Evolutionary conservation across 1,140 invertebrate genomes (phyloP), one percentile per base, ranked within the genome.

Genomic region (Scaptomyza hsui): DNA sequence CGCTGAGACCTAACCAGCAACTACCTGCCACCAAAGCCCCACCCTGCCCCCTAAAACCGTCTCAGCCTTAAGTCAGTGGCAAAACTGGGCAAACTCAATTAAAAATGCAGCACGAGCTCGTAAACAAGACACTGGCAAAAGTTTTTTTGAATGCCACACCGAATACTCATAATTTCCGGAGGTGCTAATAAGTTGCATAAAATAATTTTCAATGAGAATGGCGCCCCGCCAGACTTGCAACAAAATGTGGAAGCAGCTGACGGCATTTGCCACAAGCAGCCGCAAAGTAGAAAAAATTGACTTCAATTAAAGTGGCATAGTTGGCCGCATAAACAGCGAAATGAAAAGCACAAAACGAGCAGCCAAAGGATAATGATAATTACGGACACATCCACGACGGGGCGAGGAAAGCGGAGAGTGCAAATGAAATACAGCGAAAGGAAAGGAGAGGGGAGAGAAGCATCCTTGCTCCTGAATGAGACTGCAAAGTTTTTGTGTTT

Each of bases 291-390:
- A 86, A 86, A 77, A 85, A 88, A 88, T 88, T 86, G 81, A 86
- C 81, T 86, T 77, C 81, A 86, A 86, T 86, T 86, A 86, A 86
- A 86, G 82, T 86, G 82, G 52, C 81, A 86, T 88, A 88, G 82
- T 82, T 88, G 81, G 78, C 64, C 72, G 75, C 71, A 88, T 86
- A 86, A 86, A 86, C 70, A 86, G 77, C 71, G 51, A 75, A 82
- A 83, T 83, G 79, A 82, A 82, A 82, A 82, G 78, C 74, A 70
- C 80, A 85, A 85, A 85, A 76, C 60, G 72, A 51, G 67, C 48
- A 61, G 55, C 62, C 57, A 53, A 72, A 77, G 81, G 82, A 88
- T 88, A 86, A 86, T 81, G 81, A 88, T 86, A 86, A 86, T 86
- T 81, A 86, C 70, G 73, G 47, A 68, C 70, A 75, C 62, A 72